Evolutionary conservation across 2,797 vertebrate species (phyloP).

Genomic region (Myotis pilosus): DNA sequence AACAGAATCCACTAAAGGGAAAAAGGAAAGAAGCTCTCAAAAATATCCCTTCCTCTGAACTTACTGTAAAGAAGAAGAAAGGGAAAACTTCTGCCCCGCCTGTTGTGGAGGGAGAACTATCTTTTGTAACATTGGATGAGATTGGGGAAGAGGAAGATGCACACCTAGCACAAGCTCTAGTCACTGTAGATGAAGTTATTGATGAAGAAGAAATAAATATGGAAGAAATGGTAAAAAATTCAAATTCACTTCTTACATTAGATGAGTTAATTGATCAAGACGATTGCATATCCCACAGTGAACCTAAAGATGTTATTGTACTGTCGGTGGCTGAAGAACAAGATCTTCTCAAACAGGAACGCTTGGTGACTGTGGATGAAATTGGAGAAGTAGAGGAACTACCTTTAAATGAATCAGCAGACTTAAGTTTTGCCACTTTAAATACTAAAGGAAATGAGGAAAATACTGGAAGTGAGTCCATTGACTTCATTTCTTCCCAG

Average conservation of each 20-base stretch:
- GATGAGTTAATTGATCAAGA: constrained; percentile 90
- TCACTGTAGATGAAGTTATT: constrained; percentile 91
- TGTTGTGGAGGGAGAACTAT: constrained; percentile 74
- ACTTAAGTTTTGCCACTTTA: constrained; percentile 54
- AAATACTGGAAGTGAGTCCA: constrained; percentile 59
- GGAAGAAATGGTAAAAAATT: constrained; percentile 80
- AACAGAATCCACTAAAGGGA: constrained; percentile 70
- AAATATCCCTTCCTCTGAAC: constrained; percentile 51
- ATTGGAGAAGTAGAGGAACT: constrained; percentile 90
- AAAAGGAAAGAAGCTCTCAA: constrained; percentile 81
- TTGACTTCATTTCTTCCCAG: constrained; percentile 75
- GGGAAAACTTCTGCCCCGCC: constrained; percentile 35
- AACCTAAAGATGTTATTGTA: constrained; percentile 67
- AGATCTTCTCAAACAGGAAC: constrained; percentile 83
- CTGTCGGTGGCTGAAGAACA: constrained; percentile 86
- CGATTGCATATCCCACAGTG: constrained; percentile 70
- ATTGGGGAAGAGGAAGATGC: constrained; percentile 88
- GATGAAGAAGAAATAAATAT: constrained; percentile 85
- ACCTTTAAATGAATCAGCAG: constrained; percentile 72
- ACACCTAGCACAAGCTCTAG: constrained; percentile 78
- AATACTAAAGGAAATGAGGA: constrained; percentile 63
- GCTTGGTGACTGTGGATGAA: constrained; percentile 87
- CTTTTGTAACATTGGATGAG: constrained; percentile 91
- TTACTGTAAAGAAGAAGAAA: constrained; percentile 79
- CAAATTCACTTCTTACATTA: constrained; percentile 83